Base-by-base conservation (phyloP, 1,140 invertebrate species). In the Pygmarrhopalites habei region DNA sequence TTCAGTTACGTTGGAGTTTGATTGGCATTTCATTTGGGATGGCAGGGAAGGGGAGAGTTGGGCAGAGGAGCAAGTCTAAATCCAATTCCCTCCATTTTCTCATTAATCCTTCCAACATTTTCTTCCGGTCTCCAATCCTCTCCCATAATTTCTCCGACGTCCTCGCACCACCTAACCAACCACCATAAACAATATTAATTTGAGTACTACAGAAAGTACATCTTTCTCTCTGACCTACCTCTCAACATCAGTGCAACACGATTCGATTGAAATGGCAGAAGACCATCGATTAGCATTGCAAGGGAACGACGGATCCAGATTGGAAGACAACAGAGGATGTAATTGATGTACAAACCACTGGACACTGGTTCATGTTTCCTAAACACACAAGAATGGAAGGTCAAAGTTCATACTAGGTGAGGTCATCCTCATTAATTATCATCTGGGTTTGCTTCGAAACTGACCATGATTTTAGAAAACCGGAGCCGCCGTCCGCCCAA, bases 21-120 rank as follows among this genome's bases (percentile, higher is more conserved):
- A 63, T 63, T 10, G 64, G 43, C 17, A 44, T n/a, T n/a, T 65
- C 58, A 21, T 55, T 17, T 30, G 69, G 63, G 41, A 71, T 25
- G 10, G 69, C 69, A 29, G 69, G 69, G 41, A 67, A 68, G n/a
- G 69, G 69, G 39, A 66, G 68, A 0, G 61, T 28, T 15, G 69
- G 69, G 25, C 60, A 66, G 4, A 68, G 26, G 2, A 71, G 1
- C 19, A 71, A 51, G 53, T 71, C 69, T 2, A 71, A 39, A 15
- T 65, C 41, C 28, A 57, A 21, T 1, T 35, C 21, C 30, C 46
- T 62, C 69, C 69, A 68, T 26, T 63, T 30, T n/a, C 17, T 60
- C 3, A 46, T 44, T 2, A 71, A n/a, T 17, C 60, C 52, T 32
- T 68, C 46, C 2, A 68, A 26, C 60, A 68, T 63, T 17, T 15